phyloP scores from a whole-genome alignment of 2,888 invertebrate species.

The Tethea ocularis region DNA sequence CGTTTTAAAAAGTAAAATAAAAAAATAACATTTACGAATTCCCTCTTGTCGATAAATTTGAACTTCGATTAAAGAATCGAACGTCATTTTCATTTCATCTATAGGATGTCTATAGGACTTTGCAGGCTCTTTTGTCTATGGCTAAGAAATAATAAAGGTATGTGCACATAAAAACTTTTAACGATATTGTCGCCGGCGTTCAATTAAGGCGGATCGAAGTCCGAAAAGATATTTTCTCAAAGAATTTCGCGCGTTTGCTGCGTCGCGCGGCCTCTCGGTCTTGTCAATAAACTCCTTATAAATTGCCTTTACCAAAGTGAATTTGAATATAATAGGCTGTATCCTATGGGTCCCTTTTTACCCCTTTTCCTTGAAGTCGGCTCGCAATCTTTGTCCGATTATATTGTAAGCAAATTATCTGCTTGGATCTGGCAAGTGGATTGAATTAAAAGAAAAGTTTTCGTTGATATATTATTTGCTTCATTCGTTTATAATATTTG shows the following conservation, averaged over 20 bases:
- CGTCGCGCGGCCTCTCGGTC: conserved; percentile 51
- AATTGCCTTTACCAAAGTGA: conserved; percentile 78
- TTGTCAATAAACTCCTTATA: conserved; percentile 83
- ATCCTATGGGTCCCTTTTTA: conserved; percentile 73
- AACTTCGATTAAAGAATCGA: not conserved
- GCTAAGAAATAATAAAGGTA: conserved; percentile 38
- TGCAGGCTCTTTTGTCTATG: conserved; percentile 18
- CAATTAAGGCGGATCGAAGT: conserved; percentile 70
- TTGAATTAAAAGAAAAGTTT: conserved; percentile 47
- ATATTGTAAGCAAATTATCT: conserved; percentile 85
- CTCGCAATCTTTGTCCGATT: conserved; percentile 78
- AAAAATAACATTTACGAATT: not conserved
- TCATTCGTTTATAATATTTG: conserved; percentile 31
- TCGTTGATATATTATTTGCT: conserved; percentile 52
- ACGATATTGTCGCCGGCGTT: conserved; percentile 71
- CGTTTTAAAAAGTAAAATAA: conserved; percentile 44
- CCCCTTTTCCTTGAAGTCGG: conserved; percentile 69
- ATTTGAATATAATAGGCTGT: conserved; percentile 82
- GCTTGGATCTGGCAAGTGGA: conserved; percentile 71
- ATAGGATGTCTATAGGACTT: not conserved
- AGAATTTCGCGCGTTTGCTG: conserved; percentile 69
- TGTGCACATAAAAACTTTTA: conserved; percentile 56
- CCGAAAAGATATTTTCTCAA: conserved; percentile 63
- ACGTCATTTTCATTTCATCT: conserved; percentile 2
- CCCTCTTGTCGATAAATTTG: conserved; percentile 5